Percentiles rank a stretch among this genome's conserved stretches.
Evolutionary conservation across 1,140 invertebrate genomes (phyloP).

Genomic region (Bilobella aurantiaca): DNA sequence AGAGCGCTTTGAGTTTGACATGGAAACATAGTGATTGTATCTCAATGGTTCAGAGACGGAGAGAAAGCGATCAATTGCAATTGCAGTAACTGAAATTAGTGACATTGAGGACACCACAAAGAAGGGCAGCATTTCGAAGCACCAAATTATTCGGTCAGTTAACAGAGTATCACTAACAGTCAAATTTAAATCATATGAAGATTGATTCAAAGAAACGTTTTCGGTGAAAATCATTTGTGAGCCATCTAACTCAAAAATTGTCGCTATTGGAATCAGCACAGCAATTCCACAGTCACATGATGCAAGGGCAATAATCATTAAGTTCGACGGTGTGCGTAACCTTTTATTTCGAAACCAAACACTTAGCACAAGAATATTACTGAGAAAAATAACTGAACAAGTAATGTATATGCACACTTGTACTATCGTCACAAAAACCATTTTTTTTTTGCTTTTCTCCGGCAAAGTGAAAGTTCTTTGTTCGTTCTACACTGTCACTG

Average conservation of each 20-base stretch:
- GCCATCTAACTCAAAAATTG: slow-evolving; percentile 48
- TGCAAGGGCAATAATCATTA: slow-evolving; percentile 60
- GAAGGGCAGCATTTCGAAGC: slow-evolving; percentile 37
- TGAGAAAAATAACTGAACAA: slow-evolving; percentile 48
- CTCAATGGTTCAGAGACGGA: slow-evolving; percentile 53
- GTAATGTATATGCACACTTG: no score
- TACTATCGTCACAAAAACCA: no score
- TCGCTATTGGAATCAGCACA: slow-evolving; percentile 57
- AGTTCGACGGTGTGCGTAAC: slow-evolving; percentile 56
- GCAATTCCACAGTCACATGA: slow-evolving; percentile 62
- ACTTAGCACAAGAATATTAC: slow-evolving; percentile 49
- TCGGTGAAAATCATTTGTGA: slow-evolving; percentile 39
- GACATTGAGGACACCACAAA: slow-evolving; percentile 54
- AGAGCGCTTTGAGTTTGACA: slow-evolving; percentile 32
- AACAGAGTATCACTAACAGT: background rate
- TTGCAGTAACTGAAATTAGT: slow-evolving; percentile 52
- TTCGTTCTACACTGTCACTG: no score
- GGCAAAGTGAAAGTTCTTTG: no score
- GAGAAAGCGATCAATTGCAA: slow-evolving; percentile 54
- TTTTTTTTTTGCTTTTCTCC: no score
- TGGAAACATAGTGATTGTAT: slow-evolving; percentile 37
- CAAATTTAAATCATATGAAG: background rate
- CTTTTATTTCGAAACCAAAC: slow-evolving; percentile 52
- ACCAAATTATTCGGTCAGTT: background rate
- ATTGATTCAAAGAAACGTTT: background rate